Conservation (phyloP, 2,888 invertebrate genomes). For the Chymomyza amoena region DNA sequence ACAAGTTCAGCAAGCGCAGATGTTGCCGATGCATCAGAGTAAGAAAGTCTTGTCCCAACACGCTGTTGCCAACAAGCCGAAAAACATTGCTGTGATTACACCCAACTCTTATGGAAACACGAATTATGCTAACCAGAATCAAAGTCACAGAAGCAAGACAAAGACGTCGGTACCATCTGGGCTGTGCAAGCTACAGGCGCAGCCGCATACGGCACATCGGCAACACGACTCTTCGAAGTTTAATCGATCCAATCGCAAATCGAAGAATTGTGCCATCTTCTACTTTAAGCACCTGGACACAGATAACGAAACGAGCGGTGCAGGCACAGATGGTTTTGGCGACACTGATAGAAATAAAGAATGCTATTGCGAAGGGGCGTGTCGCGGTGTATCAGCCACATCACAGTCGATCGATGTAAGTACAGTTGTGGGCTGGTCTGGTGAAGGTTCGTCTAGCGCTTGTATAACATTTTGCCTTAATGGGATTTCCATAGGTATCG, state of each 20-base stretch:
- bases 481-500: neutral
- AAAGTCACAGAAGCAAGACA: constrained; percentile 51
- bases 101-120: constrained; percentile 62
- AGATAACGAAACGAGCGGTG: constrained; percentile 84
- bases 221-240: constrained; percentile 81
- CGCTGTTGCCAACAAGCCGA: constrained; percentile 46
- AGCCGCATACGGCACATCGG: constrained; percentile 45
- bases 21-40: constrained; percentile 51
- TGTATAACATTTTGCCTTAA: neutral
- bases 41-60: constrained; percentile 61
- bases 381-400: neutral
- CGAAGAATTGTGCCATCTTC: constrained; percentile 90
- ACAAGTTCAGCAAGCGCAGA: constrained; percentile 39
- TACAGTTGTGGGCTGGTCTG: constrained; percentile 39
- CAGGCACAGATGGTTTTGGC: constrained; percentile 58
- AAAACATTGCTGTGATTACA: constrained; percentile 74
- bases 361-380: neutral
- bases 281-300: constrained; percentile 93
- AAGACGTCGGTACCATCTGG: constrained; percentile 47
- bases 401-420: constrained; percentile 70
- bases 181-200: neutral
- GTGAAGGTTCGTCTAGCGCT: constrained; percentile 2
- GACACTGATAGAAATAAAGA: constrained; percentile 18
- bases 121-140: constrained; percentile 15
- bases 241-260: constrained; percentile 87